phyloP scores from a whole-genome alignment of 53 echinoderm and acorn worm species.

The Pentamera pediparva region DNA sequence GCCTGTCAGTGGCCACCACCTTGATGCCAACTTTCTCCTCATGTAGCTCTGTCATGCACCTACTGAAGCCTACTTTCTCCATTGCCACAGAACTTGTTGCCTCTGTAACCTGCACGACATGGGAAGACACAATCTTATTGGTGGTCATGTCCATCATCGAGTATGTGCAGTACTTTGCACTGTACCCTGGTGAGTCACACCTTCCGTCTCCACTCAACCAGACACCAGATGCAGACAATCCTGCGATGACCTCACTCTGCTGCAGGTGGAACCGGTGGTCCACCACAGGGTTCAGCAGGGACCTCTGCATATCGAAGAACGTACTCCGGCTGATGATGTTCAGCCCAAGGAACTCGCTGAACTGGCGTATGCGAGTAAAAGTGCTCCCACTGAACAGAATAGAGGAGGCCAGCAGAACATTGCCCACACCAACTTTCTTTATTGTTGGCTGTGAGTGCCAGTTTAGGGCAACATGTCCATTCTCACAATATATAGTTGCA shows the following conservation, averaged over 20 bases:
- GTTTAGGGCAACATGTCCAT: background rate
- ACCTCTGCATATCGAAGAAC: conserved; percentile 13
- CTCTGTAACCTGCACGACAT: conserved; percentile 26
- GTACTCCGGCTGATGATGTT: background rate
- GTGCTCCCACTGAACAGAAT: conserved; percentile 24
- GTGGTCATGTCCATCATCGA: conserved; percentile 38
- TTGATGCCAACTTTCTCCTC: background rate
- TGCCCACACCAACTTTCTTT: background rate
- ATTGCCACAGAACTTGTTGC: conserved; percentile 29
- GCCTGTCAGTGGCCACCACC: conserved; percentile 17
- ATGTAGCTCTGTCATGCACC: conserved; percentile 1
- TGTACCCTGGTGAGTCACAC: conserved; percentile 40
- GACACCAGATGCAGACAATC: background rate
- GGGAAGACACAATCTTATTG: conserved; percentile 2
- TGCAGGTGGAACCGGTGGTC: background rate
- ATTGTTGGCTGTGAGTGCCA: conserved; percentile 14
- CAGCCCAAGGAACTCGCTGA: conserved; percentile 2
- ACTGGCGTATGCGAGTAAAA: background rate
- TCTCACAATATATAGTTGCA: background rate
- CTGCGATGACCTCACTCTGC: background rate
- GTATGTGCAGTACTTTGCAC: conserved; percentile 33
- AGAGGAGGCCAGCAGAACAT: conserved; percentile 11
- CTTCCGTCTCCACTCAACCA: conserved; percentile 36
- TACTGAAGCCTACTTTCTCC: conserved; percentile 26
- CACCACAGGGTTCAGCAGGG: conserved; percentile 11